Base-by-base conservation (phyloP, 2,888 invertebrate genomes). In the Eueremaeus valkanovi region DNA sequence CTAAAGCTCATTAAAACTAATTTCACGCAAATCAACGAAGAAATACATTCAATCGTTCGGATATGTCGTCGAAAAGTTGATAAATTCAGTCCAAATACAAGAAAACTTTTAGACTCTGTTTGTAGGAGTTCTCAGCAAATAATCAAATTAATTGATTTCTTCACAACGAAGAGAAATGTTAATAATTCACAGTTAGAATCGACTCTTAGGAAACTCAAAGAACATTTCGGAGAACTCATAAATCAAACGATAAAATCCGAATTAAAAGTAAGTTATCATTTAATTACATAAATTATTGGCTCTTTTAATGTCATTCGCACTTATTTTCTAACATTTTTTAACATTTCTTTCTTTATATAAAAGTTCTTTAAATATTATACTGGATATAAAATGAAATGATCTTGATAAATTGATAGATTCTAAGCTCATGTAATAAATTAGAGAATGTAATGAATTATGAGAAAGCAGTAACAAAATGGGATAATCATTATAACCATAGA, bases 121-220 rank as follows among this genome's bases (percentile, higher is more conserved):
- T 66, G 18, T 1, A 72, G 27, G 9, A 76, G 31, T 33, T 70
- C 58, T 31, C 70, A 75, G 9, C 58, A 75, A 31, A 72, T 61
- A 6, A 33, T 40, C 11, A 75, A 75, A 55, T 66, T 77, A 13
- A 73, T 77, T 42, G 42, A 61, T 16, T 66, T 40, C 31, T 76
- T 72, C n/a, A n/a, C 58, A 3, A 11, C 11, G 9, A 70, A 73
- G 40, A 16, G 40, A 31, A 70, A 31, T n/a, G 63, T 77, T 6
- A 76, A 76, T 49, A 77, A 77, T 55, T 58, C 76, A 42, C 66
- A 72, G 55, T 36, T 77, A 61, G 77, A 77, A 55, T 58, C 76
- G 21, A 55, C 49, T 24, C 55, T 75, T 1, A 74, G 78, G 24
- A 76, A 73, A 63, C 31, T 77, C 2, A 76, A 72, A 61, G 78